Percentiles rank a stretch among this genome's conserved stretches.
Evolutionary conservation across 2,888 invertebrate genomes (phyloP).

Genomic region (Lithosia quadra): DNA sequence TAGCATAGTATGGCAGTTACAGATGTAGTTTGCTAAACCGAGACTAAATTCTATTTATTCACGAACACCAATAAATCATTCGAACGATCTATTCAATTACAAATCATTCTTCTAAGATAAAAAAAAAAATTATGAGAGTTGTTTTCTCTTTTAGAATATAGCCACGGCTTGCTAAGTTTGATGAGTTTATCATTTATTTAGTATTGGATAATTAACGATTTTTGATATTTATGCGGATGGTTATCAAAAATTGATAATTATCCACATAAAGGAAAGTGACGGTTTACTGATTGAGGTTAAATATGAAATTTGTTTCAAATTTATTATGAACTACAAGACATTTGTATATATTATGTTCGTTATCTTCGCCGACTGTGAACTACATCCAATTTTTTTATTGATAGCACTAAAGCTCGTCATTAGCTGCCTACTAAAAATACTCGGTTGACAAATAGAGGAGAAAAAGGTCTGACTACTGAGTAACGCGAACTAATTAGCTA

Average conservation of each 20-base stretch:
- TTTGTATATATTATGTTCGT: no score
- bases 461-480: no score
- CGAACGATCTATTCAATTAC: not conserved
- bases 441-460: no score
- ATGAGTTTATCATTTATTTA: not conserved
- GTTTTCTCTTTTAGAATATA: constrained; percentile 1
- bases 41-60: not conserved
- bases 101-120: not conserved
- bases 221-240: not conserved
- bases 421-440: no score
- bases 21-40: not conserved
- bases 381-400: no score
- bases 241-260: not conserved
- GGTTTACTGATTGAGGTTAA: not conserved
- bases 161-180: not conserved
- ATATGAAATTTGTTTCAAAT: not conserved
- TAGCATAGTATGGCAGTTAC: no score
- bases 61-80: not conserved
- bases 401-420: no score
- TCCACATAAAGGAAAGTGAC: not conserved
- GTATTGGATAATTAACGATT: not conserved
- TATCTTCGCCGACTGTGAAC: no score
- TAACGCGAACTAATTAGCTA: no score
- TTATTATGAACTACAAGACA: not conserved
- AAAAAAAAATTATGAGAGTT: not conserved